Evolutionary conservation across 2,113 vertebrate genomes (phyloP).

Genomic region (Ciconia stormi): DNA sequence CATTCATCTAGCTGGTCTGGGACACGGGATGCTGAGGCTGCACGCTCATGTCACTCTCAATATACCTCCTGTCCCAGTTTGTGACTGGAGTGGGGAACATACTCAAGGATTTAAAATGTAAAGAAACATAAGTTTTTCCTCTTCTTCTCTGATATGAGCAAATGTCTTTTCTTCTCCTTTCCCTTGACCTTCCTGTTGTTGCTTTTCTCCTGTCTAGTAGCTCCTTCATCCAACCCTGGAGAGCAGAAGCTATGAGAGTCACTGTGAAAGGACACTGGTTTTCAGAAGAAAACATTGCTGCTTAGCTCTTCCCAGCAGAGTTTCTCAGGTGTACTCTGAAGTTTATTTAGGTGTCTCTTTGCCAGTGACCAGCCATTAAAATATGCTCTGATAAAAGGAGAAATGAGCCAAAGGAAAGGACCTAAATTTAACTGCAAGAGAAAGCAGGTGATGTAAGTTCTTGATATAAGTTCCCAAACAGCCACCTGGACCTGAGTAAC

Average conservation of each 20-base stretch:
- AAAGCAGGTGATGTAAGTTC: slow-evolving; percentile 49
- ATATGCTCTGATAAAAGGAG: slow-evolving; percentile 3
- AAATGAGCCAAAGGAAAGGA: slow-evolving; percentile 16
- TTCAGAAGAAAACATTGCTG: neutral
- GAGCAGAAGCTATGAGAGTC: neutral
- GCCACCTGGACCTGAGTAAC: slow-evolving; percentile 48
- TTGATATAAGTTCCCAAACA: slow-evolving; percentile 27
- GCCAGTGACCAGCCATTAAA: neutral
- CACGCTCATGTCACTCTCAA: neutral
- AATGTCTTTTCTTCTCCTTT: neutral
- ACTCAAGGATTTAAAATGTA: neutral
- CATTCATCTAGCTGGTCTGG: neutral
- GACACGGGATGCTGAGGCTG: neutral
- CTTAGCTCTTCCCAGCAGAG: neutral
- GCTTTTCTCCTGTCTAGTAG: neutral
- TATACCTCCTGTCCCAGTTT: neutral
- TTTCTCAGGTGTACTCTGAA: neutral
- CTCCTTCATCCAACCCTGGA: neutral
- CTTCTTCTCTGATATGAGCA: neutral
- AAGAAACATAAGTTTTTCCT: neutral
- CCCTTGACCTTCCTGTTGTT: neutral
- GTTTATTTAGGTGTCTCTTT: neutral
- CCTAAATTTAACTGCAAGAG: slow-evolving; percentile 35
- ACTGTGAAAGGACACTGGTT: neutral
- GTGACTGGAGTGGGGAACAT: neutral